phyloP scores from a whole-genome alignment of 2,797 vertebrate species.

The Melanotaenia pygmaea region DNA sequence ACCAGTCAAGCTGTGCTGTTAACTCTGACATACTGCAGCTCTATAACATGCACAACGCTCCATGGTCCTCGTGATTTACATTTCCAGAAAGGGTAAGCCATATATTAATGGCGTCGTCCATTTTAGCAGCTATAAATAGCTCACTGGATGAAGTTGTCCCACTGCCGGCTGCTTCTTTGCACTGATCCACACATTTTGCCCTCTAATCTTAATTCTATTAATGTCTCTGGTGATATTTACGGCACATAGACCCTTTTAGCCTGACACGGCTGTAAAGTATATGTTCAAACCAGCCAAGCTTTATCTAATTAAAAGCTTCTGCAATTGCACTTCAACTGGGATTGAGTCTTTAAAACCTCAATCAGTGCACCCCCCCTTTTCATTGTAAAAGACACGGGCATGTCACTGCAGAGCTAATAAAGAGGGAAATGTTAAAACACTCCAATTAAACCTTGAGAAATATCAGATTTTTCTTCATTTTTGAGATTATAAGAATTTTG shows the following conservation, averaged over 20 bases:
- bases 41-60: conserved; percentile 57
- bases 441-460: conserved; percentile 67
- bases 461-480: conserved; percentile 47
- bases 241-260: conserved; percentile 70
- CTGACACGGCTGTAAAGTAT: conserved; percentile 79
- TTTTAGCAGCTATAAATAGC: conserved; percentile 78
- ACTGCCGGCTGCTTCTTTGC: conserved; percentile 64
- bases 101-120: conserved; percentile 77
- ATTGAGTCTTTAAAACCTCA: conserved; percentile 78
- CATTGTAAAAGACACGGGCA: conserved; percentile 24
- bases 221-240: conserved; percentile 77
- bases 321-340: conserved; percentile 77
- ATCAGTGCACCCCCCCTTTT: conserved; percentile 46
- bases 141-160: conserved; percentile 57
- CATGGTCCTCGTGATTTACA: conserved; percentile 72
- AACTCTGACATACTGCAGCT: conserved; percentile 63
- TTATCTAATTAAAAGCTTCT: conserved; percentile 84
- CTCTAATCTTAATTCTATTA: conserved; percentile 82
- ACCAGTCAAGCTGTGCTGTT: conserved; percentile 53
- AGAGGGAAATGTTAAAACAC: conserved; percentile 68
- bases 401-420: conserved; percentile 65
- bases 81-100: conserved; percentile 76
- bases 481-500: conserved; percentile 32
- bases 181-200: conserved; percentile 75
- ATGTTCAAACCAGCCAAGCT: conserved; percentile 75